Percentiles rank a stretch among this genome's conserved stretches.
These are phyloP conservation scores for Aphrophora alni DNA, from an alignment of 2,888 invertebrate species.

Conservation along the genomic window DNA sequence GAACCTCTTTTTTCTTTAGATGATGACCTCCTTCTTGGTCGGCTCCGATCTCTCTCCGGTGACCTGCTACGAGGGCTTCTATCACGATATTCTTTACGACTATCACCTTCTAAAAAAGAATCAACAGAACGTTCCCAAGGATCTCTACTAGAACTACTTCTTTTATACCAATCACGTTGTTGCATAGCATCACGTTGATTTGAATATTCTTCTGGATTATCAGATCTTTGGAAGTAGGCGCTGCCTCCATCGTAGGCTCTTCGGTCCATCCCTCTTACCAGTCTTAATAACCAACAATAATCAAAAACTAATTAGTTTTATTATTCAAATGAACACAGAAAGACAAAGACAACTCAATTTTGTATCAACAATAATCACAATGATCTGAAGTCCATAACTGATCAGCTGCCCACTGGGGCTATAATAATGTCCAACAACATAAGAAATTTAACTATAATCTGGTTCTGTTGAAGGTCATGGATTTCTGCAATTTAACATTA, in stretches of 20 bases:
- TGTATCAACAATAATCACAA: constrained; percentile 12
- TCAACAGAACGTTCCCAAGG: constrained; percentile 47
- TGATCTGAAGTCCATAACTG: background rate
- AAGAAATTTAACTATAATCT: background rate
- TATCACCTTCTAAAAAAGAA: constrained; percentile 47
- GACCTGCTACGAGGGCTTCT: constrained; percentile 45
- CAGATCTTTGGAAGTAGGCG: constrained; percentile 36
- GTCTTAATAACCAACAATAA: constrained; percentile 43
- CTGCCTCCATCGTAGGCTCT: constrained; percentile 38
- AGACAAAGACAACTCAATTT: constrained; percentile 26
- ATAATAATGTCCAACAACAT: constrained; percentile 14
- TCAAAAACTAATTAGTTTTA: constrained; percentile 42
- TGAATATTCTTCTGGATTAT: constrained; percentile 35
- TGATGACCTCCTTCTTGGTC: constrained; percentile 41
- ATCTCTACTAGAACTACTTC: constrained; percentile 40
- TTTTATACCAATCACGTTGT: constrained; percentile 28
- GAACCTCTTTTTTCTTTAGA: constrained; percentile 35
- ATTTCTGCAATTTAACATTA: background rate
- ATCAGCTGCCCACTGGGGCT: constrained; percentile 33
- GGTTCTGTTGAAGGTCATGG: background rate
- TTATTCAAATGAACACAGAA: constrained; percentile 15
- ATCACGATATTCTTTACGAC: constrained; percentile 42
- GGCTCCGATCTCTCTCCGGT: constrained; percentile 45
- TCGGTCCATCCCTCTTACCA: constrained; percentile 44
- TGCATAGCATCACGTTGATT: constrained; percentile 19